phyloP scores from a whole-genome alignment of 1,140 invertebrate species.

The Drosophila biarmipes region DNA sequence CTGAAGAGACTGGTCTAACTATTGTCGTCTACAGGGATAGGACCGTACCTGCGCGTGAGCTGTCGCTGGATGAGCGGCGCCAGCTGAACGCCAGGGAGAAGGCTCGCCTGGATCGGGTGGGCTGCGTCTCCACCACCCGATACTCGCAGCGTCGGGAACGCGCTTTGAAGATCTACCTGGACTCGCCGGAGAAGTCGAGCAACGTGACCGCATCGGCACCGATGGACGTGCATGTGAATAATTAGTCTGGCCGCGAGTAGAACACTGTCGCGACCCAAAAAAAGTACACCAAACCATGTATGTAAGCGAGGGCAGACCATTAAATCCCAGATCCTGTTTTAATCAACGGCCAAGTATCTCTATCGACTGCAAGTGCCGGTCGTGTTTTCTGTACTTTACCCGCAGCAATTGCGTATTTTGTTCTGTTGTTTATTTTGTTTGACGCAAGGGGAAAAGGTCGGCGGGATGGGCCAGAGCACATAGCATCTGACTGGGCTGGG shows the following conservation, averaged over 20 bases:
- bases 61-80: conserved; percentile 87
- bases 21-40: conserved; percentile 86
- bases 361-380: conserved; percentile 22
- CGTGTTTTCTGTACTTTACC: conserved; percentile 31
- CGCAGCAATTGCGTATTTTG: conserved; percentile 53
- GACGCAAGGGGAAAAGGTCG: conserved; percentile 14
- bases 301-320: conserved; percentile 40
- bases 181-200: conserved; percentile 83
- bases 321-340: conserved; percentile 48
- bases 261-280: conserved; percentile 3
- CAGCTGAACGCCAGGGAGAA: conserved; percentile 88
- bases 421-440: conserved; percentile 56
- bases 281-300: conserved; percentile 30
- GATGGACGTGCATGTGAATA: conserved; percentile 62
- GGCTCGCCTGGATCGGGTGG: conserved; percentile 84
- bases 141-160: conserved; percentile 88
- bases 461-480: background rate
- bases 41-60: conserved; percentile 86
- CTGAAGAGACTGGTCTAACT: background rate
- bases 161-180: conserved; percentile 91
- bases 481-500: background rate
- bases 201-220: conserved; percentile 68
- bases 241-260: conserved; percentile 23
- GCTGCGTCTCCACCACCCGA: conserved; percentile 79
- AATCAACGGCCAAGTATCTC: conserved; percentile 10